phyloP scores from a whole-genome alignment of 1,140 invertebrate species.

The Macrosteles quadrilineatus region DNA sequence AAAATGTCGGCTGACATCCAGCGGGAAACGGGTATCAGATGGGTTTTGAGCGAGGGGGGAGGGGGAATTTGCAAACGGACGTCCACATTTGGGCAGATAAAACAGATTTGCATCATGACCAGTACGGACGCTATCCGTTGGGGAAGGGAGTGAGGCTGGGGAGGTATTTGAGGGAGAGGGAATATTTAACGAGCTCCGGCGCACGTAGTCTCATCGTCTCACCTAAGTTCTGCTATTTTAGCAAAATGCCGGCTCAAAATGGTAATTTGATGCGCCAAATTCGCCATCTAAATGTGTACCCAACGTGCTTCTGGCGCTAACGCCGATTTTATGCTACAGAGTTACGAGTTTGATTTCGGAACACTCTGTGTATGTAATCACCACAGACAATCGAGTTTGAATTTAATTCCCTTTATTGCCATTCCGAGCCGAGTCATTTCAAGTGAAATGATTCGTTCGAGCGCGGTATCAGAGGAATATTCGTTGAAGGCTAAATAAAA shows the following conservation, averaged over 20 bases:
- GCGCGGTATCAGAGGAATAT: too few species aligned
- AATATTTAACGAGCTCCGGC: conserved; percentile 16
- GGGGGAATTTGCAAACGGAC: conserved; percentile 7
- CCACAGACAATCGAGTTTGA: too few species aligned
- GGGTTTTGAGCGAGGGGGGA: not conserved
- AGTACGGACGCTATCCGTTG: not conserved
- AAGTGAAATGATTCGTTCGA: too few species aligned
- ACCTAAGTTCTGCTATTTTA: conserved; percentile 25
- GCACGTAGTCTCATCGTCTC: conserved; percentile 9
- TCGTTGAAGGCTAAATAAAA: too few species aligned
- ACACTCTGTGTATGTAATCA: not conserved
- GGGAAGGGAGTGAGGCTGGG: not conserved
- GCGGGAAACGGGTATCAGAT: too few species aligned
- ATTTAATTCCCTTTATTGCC: too few species aligned
- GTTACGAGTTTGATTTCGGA: conserved; percentile 20
- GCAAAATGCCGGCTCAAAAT: conserved; percentile 29
- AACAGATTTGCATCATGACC: conserved; percentile 18
- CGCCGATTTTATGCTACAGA: not conserved
- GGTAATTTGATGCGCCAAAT: conserved; percentile 29
- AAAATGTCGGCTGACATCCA: too few species aligned
- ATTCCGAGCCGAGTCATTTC: too few species aligned
- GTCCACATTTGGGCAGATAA: conserved; percentile 2
- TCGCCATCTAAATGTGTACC: conserved; percentile 22
- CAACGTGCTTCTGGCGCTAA: conserved; percentile 9
- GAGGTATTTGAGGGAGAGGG: not conserved